Evolutionary conservation across 2,113 vertebrate genomes (phyloP).

Genomic region (Prinia subflava): DNA sequence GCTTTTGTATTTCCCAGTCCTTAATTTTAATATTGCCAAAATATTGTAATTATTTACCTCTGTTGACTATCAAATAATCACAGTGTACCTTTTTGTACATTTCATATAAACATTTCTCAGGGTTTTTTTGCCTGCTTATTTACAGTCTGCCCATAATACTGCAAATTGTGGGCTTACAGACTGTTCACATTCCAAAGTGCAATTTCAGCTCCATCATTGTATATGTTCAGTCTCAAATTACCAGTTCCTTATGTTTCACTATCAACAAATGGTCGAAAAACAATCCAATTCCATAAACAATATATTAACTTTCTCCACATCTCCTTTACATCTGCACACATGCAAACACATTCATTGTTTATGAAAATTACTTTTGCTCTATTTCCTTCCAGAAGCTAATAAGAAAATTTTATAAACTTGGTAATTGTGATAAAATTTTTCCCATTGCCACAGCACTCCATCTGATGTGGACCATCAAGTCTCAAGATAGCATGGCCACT

Average conservation of each 20-base stretch:
- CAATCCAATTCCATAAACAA: neutral
- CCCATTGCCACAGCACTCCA: neutral
- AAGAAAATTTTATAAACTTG: neutral
- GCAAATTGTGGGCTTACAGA: neutral
- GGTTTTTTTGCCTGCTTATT: neutral
- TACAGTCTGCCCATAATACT: neutral
- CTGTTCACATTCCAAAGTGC: neutral
- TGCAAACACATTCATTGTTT: fast-evolving
- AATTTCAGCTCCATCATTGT: neutral
- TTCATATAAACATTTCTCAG: neutral
- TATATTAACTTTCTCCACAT: neutral
- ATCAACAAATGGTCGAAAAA: neutral
- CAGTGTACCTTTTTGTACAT: neutral
- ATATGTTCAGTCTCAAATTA: neutral
- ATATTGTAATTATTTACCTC: neutral
- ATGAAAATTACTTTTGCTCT: neutral
- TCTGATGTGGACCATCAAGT: neutral
- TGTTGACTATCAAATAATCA: neutral
- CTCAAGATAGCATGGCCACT: fast-evolving
- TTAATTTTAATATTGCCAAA: neutral
- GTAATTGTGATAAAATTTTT: neutral
- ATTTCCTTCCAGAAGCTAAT: neutral
- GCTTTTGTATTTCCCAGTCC: neutral
- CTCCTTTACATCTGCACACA: neutral
- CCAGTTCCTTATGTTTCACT: neutral